Evolutionary conservation across 2,888 invertebrate species (phyloP), one percentile per base, ranked within the genome.

Genomic region (Acronicta alni): DNA sequence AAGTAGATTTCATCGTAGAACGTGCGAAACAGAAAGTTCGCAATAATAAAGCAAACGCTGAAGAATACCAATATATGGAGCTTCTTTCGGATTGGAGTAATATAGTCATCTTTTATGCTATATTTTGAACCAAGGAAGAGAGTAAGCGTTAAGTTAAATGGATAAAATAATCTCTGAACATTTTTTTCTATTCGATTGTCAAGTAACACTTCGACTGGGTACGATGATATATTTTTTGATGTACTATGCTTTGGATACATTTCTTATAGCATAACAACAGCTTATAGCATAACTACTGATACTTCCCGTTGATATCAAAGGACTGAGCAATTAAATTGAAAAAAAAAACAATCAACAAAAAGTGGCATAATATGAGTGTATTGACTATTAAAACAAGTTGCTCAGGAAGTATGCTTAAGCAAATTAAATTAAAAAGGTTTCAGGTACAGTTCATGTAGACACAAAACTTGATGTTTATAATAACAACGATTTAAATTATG

Each of bases 41-140:
- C 0, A 12, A 30, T 7, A 30, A 51, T 3, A 15, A 35, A 12
- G 35, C 30, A 51, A 10, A 23, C 23, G 23, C 38, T 23, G 0
- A 42, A 10, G 3, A 51, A 42, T 12, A n/a, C n/a, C 3, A 58
- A 30, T 10, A 64, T 9, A 10, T 53, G 46, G 2, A 12, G 14
- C 7, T 23, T 20, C 3, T 9, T 46, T 10, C 37, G n/a, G 9
- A 23, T 54, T 2, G 68, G 53, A 9, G 58, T 56, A 4, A 68
- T 61, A n/a, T 57, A 60, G 18, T 47, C 53, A 15, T 63, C 45
- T 20, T 38, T 23, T 14, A 69, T 57, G 9, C 12, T 52, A 20
- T 66, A 69, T 42, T 65, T 65, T 16, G 66, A 26, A 1, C 26
- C 49, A 1, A 60, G 26, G 5, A 46, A 48, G n/a, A 62, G 18